Conservation (phyloP, 2,888 invertebrate species). For the Cenopis cana region DNA sequence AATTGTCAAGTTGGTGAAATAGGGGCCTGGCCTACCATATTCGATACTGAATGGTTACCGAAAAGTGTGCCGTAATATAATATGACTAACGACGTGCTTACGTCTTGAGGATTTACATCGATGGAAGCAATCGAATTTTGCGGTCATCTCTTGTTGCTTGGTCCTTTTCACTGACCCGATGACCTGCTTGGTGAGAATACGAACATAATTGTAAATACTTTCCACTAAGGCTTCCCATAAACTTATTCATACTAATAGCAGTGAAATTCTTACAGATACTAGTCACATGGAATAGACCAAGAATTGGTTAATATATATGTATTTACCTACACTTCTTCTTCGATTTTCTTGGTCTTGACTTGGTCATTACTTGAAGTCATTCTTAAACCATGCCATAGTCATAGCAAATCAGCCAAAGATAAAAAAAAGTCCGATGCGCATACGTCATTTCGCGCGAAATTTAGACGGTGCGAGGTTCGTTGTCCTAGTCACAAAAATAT, state of each 20-base stretch:
- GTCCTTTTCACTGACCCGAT: slow-evolving; percentile 5
- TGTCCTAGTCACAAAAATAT: slow-evolving; percentile 66
- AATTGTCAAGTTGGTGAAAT: too few relatives aligned
- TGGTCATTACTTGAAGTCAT: too few relatives aligned
- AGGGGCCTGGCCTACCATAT: slow-evolving; percentile 16
- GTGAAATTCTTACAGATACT: too few relatives aligned
- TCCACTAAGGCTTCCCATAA: too few relatives aligned
- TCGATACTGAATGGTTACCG: slow-evolving; percentile 20
- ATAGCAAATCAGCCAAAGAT: too few relatives aligned
- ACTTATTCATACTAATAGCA: too few relatives aligned
- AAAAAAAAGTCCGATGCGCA: too few relatives aligned
- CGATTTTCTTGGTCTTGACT: too few relatives aligned
- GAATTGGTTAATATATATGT: too few relatives aligned
- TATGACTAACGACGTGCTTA: slow-evolving; percentile 24
- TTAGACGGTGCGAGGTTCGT: slow-evolving; percentile 70
- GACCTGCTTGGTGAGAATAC: neutral
- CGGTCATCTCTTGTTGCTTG: slow-evolving; percentile 12
- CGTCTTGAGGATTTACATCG: slow-evolving; percentile 5
- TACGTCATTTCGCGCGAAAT: slow-evolving; percentile 40
- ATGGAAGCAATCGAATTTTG: slow-evolving; percentile 20
- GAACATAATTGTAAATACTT: neutral
- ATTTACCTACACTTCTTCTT: too few relatives aligned
- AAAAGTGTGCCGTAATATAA: slow-evolving; percentile 22
- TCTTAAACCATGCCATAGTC: too few relatives aligned
- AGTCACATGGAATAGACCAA: too few relatives aligned